These are phyloP conservation scores for Leptinotarsa haldemani DNA, from an alignment of 2,888 invertebrate species.

Conservation along the genomic window DNA sequence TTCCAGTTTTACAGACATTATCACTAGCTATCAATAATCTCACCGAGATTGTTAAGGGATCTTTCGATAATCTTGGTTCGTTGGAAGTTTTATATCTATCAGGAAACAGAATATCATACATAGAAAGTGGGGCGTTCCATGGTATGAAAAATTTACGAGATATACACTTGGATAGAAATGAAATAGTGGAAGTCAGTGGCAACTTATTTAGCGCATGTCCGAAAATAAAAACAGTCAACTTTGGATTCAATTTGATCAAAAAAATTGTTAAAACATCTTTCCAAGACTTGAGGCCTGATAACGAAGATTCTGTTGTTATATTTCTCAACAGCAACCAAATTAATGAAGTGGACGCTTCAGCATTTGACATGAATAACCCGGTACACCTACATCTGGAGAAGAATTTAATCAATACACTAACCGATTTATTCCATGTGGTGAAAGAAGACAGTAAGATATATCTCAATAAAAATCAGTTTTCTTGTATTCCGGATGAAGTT, in stretches of 20 bases:
- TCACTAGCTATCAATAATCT: constrained; percentile 55
- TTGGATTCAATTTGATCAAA: constrained; percentile 51
- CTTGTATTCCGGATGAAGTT: constrained; percentile 51
- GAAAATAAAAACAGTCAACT: constrained; percentile 47
- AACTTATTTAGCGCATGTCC: constrained; percentile 48
- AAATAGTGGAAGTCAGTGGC: constrained; percentile 47
- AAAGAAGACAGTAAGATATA: constrained; percentile 48
- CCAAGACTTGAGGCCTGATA: constrained; percentile 41
- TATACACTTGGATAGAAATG: constrained; percentile 54
- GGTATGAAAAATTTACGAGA: constrained; percentile 47
- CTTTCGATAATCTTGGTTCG: constrained; percentile 48
- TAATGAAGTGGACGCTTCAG: constrained; percentile 39
- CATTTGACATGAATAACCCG: constrained; percentile 45
- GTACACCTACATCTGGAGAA: constrained; percentile 50
- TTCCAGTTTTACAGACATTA: constrained; percentile 49
- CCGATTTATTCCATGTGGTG: constrained; percentile 40
- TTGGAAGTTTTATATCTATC: constrained; percentile 52
- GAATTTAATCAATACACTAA: constrained; percentile 47
- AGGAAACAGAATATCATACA: constrained; percentile 48
- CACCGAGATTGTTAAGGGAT: constrained; percentile 45
- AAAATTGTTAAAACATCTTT: constrained; percentile 42
- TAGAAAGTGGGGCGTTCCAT: constrained; percentile 52
- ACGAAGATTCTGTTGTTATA: constrained; percentile 40
- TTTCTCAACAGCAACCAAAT: constrained; percentile 48
- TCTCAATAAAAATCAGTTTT: constrained; percentile 49